Percentiles rank a stretch among this genome's conserved stretches.
phyloP scores from a whole-genome alignment of 2,113 vertebrate species.

The Sceloporus tristichus region DNA sequence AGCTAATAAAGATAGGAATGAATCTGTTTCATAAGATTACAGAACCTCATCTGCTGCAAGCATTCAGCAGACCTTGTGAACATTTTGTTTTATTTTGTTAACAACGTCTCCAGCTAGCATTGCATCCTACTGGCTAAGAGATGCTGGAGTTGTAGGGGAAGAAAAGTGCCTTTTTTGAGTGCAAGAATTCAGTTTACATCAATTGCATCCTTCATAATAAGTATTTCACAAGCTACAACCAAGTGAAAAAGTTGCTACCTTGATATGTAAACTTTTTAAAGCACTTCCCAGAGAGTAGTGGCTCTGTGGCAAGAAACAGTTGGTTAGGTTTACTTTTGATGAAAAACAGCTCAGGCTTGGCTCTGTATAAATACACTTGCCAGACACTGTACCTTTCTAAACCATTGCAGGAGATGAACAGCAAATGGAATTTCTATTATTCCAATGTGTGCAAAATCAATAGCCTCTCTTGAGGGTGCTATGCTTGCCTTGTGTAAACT shows the following conservation, averaged over 20 bases:
- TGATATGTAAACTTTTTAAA: background rate
- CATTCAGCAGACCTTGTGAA: background rate
- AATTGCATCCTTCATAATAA: background rate
- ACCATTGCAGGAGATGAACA: background rate
- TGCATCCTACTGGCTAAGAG: no score
- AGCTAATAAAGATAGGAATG: no score
- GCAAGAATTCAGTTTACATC: background rate
- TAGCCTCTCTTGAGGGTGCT: background rate
- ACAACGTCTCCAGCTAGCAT: no score
- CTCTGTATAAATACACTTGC: background rate
- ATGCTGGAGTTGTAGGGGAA: no score
- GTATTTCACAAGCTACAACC: background rate
- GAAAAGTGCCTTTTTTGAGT: background rate
- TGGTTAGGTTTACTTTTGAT: no score
- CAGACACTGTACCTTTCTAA: background rate
- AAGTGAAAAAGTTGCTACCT: background rate
- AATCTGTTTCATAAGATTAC: background rate
- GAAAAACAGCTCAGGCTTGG: no score
- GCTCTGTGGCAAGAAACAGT: background rate
- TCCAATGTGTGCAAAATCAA: conserved; percentile 12
- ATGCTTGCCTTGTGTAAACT: background rate
- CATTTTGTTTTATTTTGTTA: no score
- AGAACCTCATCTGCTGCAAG: background rate
- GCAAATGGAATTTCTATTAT: background rate
- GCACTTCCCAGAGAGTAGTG: background rate